Percentiles rank a stretch among this genome's conserved stretches.
These are phyloP conservation scores for Percopsis omiscomaycus DNA, from an alignment of 2,797 vertebrate species.

Conservation along the genomic window DNA sequence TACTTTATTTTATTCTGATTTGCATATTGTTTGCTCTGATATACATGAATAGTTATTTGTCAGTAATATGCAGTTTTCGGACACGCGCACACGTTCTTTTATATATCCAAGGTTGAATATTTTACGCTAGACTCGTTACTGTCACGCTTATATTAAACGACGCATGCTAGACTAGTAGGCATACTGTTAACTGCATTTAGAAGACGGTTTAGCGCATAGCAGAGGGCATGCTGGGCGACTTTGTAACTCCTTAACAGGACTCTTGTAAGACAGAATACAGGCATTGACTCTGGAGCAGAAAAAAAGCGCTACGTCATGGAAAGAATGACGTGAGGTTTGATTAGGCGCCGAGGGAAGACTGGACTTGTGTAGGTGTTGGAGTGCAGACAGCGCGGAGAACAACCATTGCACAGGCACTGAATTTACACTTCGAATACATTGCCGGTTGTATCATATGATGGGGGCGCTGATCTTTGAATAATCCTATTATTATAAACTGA, in stretches of 20 bases:
- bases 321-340: constrained; percentile 85
- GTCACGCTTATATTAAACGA: constrained; percentile 9
- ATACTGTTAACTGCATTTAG: constrained; percentile 28
- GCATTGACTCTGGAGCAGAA: constrained; percentile 30
- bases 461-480: constrained; percentile 44
- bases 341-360: constrained; percentile 77
- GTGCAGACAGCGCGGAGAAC: constrained; percentile 38
- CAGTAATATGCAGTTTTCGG: too few species aligned
- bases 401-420: constrained; percentile 15
- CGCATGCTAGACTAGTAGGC: not conserved
- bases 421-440: constrained; percentile 32
- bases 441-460: constrained; percentile 51
- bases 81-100: too few species aligned
- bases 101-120: too few species aligned
- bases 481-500: constrained; percentile 65
- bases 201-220: constrained; percentile 8
- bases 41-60: too few species aligned
- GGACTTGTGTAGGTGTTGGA: constrained; percentile 61
- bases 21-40: too few species aligned
- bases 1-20: too few species aligned
- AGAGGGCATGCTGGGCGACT: constrained; percentile 9
- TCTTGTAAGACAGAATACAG: constrained; percentile 46
- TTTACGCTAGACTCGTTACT: too few species aligned
- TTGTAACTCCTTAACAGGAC: constrained; percentile 30
- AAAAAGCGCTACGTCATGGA: constrained; percentile 81